phyloP scores from a whole-genome alignment of 2,113 vertebrate genomes.

The Herpetotheres cachinnans region DNA sequence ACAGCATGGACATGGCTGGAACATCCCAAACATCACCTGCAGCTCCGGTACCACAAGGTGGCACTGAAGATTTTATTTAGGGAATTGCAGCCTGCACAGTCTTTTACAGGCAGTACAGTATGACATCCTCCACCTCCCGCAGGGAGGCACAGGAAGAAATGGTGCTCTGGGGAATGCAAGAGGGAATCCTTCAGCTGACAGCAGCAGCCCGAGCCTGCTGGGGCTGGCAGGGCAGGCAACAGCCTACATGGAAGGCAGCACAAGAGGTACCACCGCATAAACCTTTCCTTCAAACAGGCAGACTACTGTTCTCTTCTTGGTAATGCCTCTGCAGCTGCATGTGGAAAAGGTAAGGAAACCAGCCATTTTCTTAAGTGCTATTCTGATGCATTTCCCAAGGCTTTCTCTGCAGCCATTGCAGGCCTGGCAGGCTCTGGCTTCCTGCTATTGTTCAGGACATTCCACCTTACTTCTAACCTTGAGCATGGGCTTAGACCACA shows the following conservation, averaged over 20 bases:
- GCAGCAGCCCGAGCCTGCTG: slow-evolving; percentile 2
- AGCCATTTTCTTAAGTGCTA: not conserved
- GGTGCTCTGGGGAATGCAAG: not conserved
- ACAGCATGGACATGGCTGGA: not conserved
- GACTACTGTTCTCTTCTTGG: fast-evolving
- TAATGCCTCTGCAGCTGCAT: not conserved
- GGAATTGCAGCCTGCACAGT: not conserved
- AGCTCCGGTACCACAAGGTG: slow-evolving; percentile 49
- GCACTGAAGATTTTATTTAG: slow-evolving; percentile 32
- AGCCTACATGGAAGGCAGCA: not conserved
- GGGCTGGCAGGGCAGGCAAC: not conserved
- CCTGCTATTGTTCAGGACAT: not conserved
- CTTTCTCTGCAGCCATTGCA: not conserved
- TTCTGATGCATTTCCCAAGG: not conserved
- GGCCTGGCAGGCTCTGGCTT: not conserved
- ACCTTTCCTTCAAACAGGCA: not conserved
- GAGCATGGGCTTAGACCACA: not conserved
- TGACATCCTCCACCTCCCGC: not conserved
- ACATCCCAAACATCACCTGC: not conserved
- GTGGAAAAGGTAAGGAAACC: not conserved
- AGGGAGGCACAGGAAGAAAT: not conserved
- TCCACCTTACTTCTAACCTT: not conserved
- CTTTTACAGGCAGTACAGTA: not conserved
- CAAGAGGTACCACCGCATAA: not conserved
- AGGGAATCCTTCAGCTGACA: not conserved